These are phyloP conservation scores for Beroe forskalii DNA, from an alignment of 37 sponge, comb jelly and placozoan species.

Conservation along the genomic window DNA sequence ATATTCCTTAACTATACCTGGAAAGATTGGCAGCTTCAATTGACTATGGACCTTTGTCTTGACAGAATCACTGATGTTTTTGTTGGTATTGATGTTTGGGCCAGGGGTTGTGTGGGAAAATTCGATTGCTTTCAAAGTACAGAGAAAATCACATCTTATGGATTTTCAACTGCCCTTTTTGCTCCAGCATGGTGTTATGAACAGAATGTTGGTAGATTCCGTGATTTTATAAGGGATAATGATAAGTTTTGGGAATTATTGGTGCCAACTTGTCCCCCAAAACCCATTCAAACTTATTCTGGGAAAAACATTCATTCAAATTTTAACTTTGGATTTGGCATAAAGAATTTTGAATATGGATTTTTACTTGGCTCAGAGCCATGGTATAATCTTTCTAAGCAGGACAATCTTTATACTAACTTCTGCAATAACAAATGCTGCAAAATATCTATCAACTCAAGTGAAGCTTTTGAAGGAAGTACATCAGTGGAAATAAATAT, in stretches of 20 bases:
- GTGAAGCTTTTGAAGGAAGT: constrained; percentile 19
- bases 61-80: constrained; percentile 76
- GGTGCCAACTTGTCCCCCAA: constrained; percentile 46
- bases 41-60: constrained; percentile 67
- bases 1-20: constrained; percentile 98
- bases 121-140: constrained; percentile 4
- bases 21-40: constrained; percentile 69
- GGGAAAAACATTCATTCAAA: constrained; percentile 1
- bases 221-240: constrained; percentile 71
- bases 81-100: constrained; percentile 97
- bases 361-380: neutral
- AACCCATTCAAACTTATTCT: neutral
- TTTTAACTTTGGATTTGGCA: constrained; percentile 44
- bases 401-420: neutral
- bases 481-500: neutral
- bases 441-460: neutral
- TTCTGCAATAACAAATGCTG: neutral
- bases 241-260: constrained; percentile 74
- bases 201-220: constrained; percentile 74
- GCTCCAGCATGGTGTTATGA: constrained; percentile 99
- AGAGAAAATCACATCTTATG: constrained; percentile 69
- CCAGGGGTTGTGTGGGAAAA: constrained; percentile 75
- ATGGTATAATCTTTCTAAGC: constrained; percentile 42
- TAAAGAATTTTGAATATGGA: neutral
- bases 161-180: constrained; percentile 91